Conservation (phyloP, 2,888 invertebrate species). For the Eupithecia subfuscata region DNA sequence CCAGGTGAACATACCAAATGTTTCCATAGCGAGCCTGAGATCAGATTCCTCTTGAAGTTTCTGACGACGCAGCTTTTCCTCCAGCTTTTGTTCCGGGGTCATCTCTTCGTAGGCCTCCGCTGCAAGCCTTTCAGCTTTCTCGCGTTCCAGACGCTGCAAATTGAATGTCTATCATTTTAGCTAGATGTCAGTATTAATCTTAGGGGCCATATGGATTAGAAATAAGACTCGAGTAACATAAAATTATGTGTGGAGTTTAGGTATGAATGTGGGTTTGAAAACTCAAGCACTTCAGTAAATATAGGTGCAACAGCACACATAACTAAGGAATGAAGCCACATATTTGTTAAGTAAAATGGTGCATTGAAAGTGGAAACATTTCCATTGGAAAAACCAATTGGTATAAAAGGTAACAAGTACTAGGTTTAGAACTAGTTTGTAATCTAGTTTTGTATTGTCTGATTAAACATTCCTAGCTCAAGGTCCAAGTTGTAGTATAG, state of each 20-base stretch:
- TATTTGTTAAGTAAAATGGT: neutral
- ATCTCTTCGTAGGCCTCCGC: conserved; percentile 84
- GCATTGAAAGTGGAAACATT: neutral
- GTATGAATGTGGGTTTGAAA: neutral
- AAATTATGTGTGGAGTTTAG: neutral
- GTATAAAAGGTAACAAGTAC: neutral
- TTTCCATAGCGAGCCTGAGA: conserved; percentile 93
- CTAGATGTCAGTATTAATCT: neutral
- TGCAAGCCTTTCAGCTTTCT: conserved; percentile 85
- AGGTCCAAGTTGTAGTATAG: conserved; percentile 5
- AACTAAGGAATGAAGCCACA: neutral
- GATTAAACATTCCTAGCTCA: conserved; percentile 14
- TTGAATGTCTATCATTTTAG: neutral
- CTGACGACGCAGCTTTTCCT: conserved; percentile 90
- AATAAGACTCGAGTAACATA: neutral
- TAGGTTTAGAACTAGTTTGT: neutral
- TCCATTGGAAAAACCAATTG: neutral
- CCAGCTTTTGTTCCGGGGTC: conserved; percentile 90
- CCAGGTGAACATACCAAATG: conserved; percentile 86
- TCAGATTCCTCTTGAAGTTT: conserved; percentile 95
- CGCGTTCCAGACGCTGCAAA: conserved; percentile 84
- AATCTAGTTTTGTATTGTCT: conserved; percentile 12
- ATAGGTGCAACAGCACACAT: neutral
- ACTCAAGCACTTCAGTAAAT: neutral
- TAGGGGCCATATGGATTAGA: neutral